A percentile compares a stretch with the other conserved stretches of the same genome.
phyloP scores from a whole-genome alignment of 1,140 invertebrate genomes.

The Berghia stephanieae region DNA sequence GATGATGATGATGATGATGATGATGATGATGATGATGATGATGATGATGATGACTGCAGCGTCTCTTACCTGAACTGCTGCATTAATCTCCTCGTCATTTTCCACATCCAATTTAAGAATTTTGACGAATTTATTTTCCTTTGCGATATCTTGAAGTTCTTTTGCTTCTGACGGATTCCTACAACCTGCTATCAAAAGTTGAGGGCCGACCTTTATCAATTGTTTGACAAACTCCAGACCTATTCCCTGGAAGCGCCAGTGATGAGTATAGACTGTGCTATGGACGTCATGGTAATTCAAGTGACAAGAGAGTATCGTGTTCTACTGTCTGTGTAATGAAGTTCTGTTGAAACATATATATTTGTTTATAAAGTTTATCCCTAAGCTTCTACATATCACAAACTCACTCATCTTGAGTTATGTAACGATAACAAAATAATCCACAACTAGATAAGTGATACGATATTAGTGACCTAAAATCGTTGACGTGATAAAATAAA shows the following conservation, averaged over 20 bases:
- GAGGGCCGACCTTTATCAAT: constrained; percentile 64
- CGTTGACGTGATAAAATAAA: too few species aligned
- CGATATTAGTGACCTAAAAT: too few species aligned
- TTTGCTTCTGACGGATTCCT: constrained; percentile 73
- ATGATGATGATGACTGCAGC: not conserved
- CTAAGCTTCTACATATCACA: too few species aligned
- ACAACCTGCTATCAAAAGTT: constrained; percentile 76
- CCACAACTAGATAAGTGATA: too few species aligned
- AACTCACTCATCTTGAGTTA: too few species aligned
- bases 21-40: too few species aligned
- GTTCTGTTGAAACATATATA: too few species aligned
- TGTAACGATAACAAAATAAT: too few species aligned
- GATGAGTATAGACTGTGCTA: constrained; percentile 72
- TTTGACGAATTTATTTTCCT: not conserved
- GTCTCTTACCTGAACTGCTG: not conserved
- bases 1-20: too few species aligned
- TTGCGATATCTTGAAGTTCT: constrained; percentile 64
- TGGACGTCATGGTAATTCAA: not conserved
- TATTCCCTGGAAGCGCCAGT: constrained; percentile 87
- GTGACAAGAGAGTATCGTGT: too few species aligned
- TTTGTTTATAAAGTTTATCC: too few species aligned
- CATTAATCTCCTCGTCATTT: constrained; percentile 16
- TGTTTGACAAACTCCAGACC: constrained; percentile 85
- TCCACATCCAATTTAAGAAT: constrained; percentile 31
- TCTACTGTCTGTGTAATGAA: too few species aligned